A percentile compares a stretch with the other conserved stretches of the same genome.
phyloP scores from a whole-genome alignment of 2,888 invertebrate species.

The Platycheirus albimanus region DNA sequence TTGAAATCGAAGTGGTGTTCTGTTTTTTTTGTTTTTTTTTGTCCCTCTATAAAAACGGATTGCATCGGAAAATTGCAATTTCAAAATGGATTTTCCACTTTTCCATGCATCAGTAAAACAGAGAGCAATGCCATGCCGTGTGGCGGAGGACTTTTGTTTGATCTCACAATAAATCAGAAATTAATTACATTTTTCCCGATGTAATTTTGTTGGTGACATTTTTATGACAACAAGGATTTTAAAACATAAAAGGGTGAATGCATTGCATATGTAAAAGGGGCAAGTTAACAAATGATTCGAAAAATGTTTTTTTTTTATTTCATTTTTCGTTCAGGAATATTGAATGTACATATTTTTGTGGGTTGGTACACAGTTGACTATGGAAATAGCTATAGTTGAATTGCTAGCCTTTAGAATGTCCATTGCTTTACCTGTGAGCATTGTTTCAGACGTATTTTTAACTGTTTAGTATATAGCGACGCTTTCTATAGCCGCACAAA shows the following conservation, averaged over 20 bases:
- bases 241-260: conserved; percentile 30
- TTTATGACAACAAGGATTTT: conserved; percentile 59
- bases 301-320: no score
- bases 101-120: conserved; percentile 14
- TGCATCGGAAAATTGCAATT: conserved; percentile 73
- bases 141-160: conserved; percentile 63
- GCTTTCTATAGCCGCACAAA: no score
- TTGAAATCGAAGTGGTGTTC: conserved; percentile 59
- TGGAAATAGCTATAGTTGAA: no score
- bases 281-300: no score
- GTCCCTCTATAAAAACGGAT: conserved; percentile 33
- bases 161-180: conserved; percentile 72
- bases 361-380: no score
- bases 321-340: no score
- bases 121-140: not conserved
- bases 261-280: no score
- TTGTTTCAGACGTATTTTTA: no score
- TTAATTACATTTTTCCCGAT: conserved; percentile 70
- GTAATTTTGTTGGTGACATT: conserved; percentile 71
- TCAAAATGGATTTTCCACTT: conserved; percentile 52
- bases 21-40: not conserved
- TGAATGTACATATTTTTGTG: no score
- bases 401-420: no score
- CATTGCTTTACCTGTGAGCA: no score
- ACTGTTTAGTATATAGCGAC: no score